These are phyloP conservation scores for Teleogryllus occipitalis DNA, from an alignment of 1,140 invertebrate species.

Conservation along the genomic window DNA sequence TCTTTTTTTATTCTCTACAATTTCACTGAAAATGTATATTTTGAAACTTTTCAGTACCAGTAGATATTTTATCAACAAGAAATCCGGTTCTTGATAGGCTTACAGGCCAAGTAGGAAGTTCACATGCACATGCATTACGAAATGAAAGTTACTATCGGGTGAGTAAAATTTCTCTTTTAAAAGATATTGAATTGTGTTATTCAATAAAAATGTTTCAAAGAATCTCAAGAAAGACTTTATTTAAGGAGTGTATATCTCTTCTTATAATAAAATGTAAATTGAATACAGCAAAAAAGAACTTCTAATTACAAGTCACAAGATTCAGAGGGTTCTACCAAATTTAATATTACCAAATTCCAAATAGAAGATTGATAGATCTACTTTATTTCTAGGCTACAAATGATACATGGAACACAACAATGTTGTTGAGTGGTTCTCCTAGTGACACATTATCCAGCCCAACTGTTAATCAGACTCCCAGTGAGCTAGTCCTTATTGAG, in stretches of 20 bases:
- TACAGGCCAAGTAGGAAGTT: slow-evolving; percentile 54
- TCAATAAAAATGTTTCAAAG: too few relatives aligned
- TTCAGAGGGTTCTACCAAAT: too few relatives aligned
- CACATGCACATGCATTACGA: slow-evolving; percentile 38
- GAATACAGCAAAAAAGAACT: too few relatives aligned
- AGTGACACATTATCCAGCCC: slow-evolving; percentile 36
- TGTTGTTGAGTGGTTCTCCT: slow-evolving; percentile 35
- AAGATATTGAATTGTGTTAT: too few relatives aligned
- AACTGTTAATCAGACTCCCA: slow-evolving; percentile 42
- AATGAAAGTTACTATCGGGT: slow-evolving; percentile 78
- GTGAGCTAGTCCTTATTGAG: slow-evolving; percentile 60
- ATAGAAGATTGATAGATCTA: too few relatives aligned
- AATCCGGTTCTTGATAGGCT: slow-evolving; percentile 79
- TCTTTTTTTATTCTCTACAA: neutral
- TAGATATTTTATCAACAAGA: slow-evolving; percentile 30
- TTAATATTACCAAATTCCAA: too few relatives aligned
- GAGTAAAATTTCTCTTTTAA: slow-evolving; percentile 22
- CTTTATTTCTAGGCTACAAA: slow-evolving; percentile 40
- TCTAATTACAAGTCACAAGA: too few relatives aligned
- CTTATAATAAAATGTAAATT: too few relatives aligned
- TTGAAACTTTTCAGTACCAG: neutral
- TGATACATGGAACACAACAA: slow-evolving; percentile 44
- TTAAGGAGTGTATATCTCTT: too few relatives aligned
- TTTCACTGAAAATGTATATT: neutral
- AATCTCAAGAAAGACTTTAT: too few relatives aligned